phyloP scores from a whole-genome alignment of 1,140 invertebrate genomes.

The Aphelenchoides besseyi region DNA sequence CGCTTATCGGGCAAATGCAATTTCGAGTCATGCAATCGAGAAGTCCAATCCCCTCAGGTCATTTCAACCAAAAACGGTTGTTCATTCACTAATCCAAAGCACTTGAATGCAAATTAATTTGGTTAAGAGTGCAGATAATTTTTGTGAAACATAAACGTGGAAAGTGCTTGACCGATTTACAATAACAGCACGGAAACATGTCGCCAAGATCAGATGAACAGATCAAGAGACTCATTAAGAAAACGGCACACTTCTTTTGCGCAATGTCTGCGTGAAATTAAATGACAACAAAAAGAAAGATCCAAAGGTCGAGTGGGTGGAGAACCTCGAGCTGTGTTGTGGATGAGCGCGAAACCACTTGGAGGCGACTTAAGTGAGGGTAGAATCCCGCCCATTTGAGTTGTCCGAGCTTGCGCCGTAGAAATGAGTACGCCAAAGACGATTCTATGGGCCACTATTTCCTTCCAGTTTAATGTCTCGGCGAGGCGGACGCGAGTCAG shows the following conservation, averaged over 20 bases:
- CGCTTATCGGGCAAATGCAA: neutral
- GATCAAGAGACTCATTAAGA: neutral
- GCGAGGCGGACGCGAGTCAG: neutral
- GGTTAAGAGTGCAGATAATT: too few species aligned
- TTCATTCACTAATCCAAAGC: too few species aligned
- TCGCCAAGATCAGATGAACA: neutral
- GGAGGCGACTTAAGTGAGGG: conserved; percentile 2
- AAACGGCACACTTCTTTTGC: conserved; percentile 3
- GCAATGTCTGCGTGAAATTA: neutral
- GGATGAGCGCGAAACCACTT: conserved; percentile 5
- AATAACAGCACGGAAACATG: neutral
- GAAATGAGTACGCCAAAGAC: conserved; percentile 3
- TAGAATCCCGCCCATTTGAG: conserved; percentile 1
- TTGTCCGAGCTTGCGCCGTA: neutral
- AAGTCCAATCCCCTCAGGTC: neutral
- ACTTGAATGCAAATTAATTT: too few species aligned
- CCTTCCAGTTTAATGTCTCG: conserved; percentile 5
- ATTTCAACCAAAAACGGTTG: neutral
- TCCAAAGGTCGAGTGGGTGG: neutral
- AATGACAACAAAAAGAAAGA: neutral
- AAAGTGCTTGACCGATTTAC: neutral
- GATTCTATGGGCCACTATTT: conserved; percentile 5
- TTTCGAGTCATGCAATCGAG: neutral
- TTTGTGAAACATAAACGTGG: too few species aligned
- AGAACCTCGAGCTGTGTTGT: neutral